A percentile compares a stretch with the other conserved stretches of the same genome.
These are phyloP conservation scores for Phycodurus eques DNA, from an alignment of 2,113 vertebrate species.

Conservation along the genomic window DNA sequence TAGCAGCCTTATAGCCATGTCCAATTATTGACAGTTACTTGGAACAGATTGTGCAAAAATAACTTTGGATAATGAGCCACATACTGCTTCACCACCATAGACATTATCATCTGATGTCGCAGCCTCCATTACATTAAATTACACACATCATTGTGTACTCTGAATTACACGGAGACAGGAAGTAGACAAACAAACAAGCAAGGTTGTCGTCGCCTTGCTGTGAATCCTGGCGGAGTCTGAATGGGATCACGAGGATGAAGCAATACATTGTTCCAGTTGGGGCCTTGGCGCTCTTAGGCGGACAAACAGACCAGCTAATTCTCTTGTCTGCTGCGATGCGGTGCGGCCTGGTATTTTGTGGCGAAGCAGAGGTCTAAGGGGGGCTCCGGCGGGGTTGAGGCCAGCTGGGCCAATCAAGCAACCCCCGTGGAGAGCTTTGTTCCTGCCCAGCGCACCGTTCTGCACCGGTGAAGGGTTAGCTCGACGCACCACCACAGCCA, in stretches of 20 bases:
- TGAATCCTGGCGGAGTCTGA: constrained; percentile 27
- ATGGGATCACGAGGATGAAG: constrained; percentile 36
- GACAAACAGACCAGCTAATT: constrained; percentile 57
- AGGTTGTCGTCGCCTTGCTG: constrained; percentile 25
- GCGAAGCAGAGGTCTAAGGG: constrained; percentile 31
- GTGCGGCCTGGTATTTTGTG: constrained; percentile 40
- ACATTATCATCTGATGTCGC: neutral
- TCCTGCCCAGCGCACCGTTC: constrained; percentile 62
- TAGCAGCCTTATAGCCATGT: neutral
- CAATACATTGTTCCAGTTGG: constrained; percentile 31
- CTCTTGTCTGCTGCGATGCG: constrained; percentile 43
- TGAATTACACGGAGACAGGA: neutral
- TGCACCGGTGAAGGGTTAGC: constrained; percentile 47
- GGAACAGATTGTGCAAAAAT: neutral
- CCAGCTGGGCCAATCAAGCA: constrained; percentile 51
- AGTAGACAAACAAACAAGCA: constrained; percentile 18
- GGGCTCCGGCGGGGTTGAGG: constrained; percentile 29
- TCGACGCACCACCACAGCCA: constrained; percentile 20
- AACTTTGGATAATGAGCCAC: neutral
- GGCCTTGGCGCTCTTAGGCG: constrained; percentile 22
- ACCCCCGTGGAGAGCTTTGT: constrained; percentile 70
- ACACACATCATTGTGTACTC: constrained; percentile 7
- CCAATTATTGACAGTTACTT: neutral
- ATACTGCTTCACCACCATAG: neutral
- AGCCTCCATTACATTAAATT: neutral